Percentiles rank a stretch among this genome's conserved stretches.
Evolutionary conservation across 2,113 vertebrate genomes (phyloP).

Genomic region (Tretioscincus oriximinensis): DNA sequence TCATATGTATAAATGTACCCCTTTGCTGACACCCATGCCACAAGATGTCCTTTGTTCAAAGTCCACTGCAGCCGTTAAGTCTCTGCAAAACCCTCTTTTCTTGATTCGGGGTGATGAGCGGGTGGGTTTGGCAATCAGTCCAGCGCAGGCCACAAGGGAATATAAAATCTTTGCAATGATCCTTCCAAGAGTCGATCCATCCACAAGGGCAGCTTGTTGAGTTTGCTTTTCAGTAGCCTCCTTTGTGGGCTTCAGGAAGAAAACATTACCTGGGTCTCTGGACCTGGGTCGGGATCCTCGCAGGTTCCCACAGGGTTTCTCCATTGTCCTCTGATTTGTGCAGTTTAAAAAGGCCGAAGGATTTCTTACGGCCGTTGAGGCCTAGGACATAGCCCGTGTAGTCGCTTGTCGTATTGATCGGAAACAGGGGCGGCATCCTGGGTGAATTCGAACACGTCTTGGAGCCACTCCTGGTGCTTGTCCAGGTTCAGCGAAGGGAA

Average conservation of each 20-base stretch:
- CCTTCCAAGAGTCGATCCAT: conserved; percentile 95
- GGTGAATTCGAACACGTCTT: conserved; percentile 84
- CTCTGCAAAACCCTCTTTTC: conserved; percentile 32
- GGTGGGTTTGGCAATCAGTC: conserved; percentile 71
- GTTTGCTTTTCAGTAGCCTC: conserved; percentile 85
- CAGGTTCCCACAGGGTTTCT: conserved; percentile 67
- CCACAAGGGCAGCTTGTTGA: conserved; percentile 92
- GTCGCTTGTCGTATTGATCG: conserved; percentile 87
- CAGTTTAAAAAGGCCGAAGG: conserved; percentile 95
- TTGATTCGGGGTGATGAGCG: conserved; percentile 13
- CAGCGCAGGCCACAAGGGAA: conserved; percentile 89
- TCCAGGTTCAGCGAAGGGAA: conserved; percentile 97
- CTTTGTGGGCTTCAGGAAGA: conserved; percentile 73
- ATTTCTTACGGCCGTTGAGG: conserved; percentile 95
- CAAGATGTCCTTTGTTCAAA: conserved; percentile 50
- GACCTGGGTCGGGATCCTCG: conserved; percentile 74
- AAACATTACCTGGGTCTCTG: conserved; percentile 70
- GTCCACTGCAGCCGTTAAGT: conserved; percentile 45
- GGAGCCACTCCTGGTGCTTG: conserved; percentile 92
- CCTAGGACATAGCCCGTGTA: conserved; percentile 93
- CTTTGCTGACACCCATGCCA: too few species aligned
- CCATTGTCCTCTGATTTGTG: conserved; percentile 81
- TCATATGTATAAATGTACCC: too few species aligned
- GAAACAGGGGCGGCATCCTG: conserved; percentile 84
- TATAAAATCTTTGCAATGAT: conserved; percentile 91